Evolutionary conservation across 2,888 invertebrate species (phyloP), one percentile per base, ranked within the genome.

Genomic region (Adineta ricciae): DNA sequence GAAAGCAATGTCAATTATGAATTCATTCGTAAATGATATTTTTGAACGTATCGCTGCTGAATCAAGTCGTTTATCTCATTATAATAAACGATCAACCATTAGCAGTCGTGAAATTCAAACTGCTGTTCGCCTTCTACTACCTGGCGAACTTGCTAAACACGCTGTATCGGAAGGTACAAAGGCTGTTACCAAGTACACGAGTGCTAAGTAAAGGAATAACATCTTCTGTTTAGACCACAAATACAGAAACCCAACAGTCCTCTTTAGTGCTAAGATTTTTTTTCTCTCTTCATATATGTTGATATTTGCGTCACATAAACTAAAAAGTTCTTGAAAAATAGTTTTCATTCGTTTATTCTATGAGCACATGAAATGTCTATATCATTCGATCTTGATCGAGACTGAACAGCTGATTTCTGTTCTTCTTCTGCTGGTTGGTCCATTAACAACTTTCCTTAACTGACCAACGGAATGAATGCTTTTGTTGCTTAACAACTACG

Each of bases 1-100:
- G 38, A 87, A 87, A 85, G 87, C 87, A 24, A 87, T 87, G 87
- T 83, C 83, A 54, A 87, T 87, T 46, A 87, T 87, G 87, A 87
- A 87, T 86, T 86, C 86, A 56, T 89, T 89, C 86, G 88, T 89
- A 38, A 89, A 89, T 86, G 89, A 89, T 86, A 88, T 89, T 85
- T 89, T 89, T 86, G 89, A 89, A 86, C 86, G 89, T 83, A 88
- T 89, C 56, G 89, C 89, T 54, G 87, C 88, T 32, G 89, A 89
- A 86, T 87, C 89, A 49, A 87, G 88, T 36, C 86, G 88, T 36
- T 87, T 89, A 36, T 88, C 88, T 38, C 86, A 89, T 87, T 86
- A 88, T 87, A 89, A 88, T 87, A 87, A 88, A 56, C 64, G 85
- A 56, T 86, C 86, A n/a, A 87, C 87, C 7, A 87, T 87, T 54